Evolutionary conservation across 2,888 invertebrate genomes (phyloP).

Genomic region (Drosophila engyochracea): DNA sequence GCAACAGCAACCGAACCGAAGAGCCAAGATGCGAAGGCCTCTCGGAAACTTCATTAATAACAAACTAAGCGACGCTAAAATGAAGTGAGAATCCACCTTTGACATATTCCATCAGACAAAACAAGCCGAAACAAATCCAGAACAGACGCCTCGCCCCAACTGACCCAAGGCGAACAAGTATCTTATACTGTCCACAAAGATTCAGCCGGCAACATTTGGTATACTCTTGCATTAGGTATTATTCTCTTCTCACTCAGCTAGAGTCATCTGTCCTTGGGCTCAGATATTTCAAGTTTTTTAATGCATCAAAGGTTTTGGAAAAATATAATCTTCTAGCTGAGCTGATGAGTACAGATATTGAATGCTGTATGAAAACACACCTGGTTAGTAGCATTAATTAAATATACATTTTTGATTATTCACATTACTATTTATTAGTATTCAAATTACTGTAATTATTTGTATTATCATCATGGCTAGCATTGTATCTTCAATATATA

Average conservation of each 20-base stretch:
- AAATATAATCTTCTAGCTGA: neutral
- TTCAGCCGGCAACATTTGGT: neutral
- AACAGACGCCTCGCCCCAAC: neutral
- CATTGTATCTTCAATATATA: neutral
- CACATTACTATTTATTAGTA: neutral
- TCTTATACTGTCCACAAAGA: neutral
- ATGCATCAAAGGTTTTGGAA: neutral
- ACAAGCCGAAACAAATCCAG: slow-evolving; percentile 9
- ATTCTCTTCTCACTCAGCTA: neutral
- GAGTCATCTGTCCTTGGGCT: neutral
- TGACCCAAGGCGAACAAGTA: neutral
- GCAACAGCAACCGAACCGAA: slow-evolving; percentile 10
- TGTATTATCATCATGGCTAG: neutral
- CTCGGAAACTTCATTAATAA: slow-evolving; percentile 76
- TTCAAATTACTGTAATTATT: neutral
- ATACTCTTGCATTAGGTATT: neutral
- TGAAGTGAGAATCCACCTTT: slow-evolving; percentile 59
- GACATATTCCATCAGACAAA: slow-evolving; percentile 49
- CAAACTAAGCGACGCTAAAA: slow-evolving; percentile 67
- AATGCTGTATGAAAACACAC: neutral
- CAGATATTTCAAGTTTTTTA: neutral
- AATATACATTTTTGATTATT: neutral
- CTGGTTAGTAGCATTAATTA: neutral
- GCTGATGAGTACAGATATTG: neutral
- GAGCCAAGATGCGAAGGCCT: slow-evolving; percentile 52